Conservation (phyloP, 1,140 invertebrate genomes). For the Lasaia peninsularis region DNA sequence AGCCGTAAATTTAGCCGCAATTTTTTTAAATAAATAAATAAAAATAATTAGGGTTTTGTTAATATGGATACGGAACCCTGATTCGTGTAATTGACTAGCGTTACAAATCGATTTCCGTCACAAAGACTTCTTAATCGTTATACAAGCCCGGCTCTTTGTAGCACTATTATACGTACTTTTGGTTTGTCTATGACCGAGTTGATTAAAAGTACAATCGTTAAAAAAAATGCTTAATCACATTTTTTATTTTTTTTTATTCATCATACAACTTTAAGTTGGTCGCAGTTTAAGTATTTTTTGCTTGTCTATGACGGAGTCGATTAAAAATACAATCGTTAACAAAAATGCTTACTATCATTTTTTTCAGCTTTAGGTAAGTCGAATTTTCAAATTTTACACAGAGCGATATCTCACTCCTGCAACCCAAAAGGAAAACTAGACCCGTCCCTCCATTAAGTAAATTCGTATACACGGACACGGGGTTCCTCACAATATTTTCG, state of each 20-base stretch:
- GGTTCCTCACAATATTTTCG: too few relatives aligned
- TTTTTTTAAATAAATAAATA: too few relatives aligned
- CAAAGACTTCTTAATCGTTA: slow-evolving; percentile 43
- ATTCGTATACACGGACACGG: too few relatives aligned
- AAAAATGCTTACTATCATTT: too few relatives aligned
- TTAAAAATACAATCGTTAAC: slow-evolving; percentile 18
- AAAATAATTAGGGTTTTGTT: background rate
- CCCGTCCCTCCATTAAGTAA: too few relatives aligned
- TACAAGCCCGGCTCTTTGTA: slow-evolving; percentile 29
- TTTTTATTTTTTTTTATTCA: too few relatives aligned
- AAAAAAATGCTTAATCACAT: slow-evolving; percentile 23
- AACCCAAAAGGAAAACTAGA: too few relatives aligned
- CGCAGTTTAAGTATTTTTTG: slow-evolving; percentile 19
- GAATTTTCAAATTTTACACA: too few relatives aligned
- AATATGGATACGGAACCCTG: slow-evolving; percentile 15
- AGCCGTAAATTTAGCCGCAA: too few relatives aligned
- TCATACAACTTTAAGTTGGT: background rate
- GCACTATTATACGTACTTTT: slow-evolving; percentile 27
- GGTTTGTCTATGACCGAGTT: slow-evolving; percentile 28
- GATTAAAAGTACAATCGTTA: slow-evolving; percentile 24
- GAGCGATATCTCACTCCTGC: too few relatives aligned
- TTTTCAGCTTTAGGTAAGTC: too few relatives aligned
- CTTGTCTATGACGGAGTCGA: slow-evolving; percentile 30
- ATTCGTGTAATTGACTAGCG: slow-evolving; percentile 31
- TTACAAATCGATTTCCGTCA: slow-evolving; percentile 40